Percentiles rank a stretch among this genome's conserved stretches.
Evolutionary conservation across 2,888 invertebrate species (phyloP).

Genomic region (Macrophya alboannulata): DNA sequence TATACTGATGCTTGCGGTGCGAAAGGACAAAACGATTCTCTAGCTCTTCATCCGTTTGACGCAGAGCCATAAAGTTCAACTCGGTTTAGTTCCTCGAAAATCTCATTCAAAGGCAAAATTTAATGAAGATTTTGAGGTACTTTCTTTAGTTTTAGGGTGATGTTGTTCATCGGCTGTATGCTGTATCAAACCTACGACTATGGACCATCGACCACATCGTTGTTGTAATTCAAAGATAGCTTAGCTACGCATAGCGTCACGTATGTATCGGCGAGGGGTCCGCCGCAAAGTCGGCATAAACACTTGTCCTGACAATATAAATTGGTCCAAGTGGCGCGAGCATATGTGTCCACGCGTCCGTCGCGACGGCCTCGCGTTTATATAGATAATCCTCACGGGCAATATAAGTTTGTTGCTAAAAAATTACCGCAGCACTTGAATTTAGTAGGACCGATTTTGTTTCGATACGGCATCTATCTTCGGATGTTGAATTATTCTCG

Average conservation of each 20-base stretch:
- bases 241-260: conserved; percentile 39
- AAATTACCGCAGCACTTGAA: neutral
- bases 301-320: conserved; percentile 52
- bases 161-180: neutral
- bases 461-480: too few relatives aligned
- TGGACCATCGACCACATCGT: neutral
- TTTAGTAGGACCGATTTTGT: neutral
- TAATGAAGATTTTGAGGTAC: neutral
- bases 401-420: neutral
- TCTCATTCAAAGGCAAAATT: neutral
- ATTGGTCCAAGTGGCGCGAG: conserved; percentile 52
- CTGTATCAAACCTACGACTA: neutral
- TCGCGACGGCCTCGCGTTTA: conserved; percentile 29
- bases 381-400: neutral
- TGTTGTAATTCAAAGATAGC: conserved; percentile 40
- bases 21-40: neutral
- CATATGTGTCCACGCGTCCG: conserved; percentile 52
- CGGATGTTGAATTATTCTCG: neutral
- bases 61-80: neutral
- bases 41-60: neutral
- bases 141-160: neutral
- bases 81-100: neutral
- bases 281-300: conserved; percentile 49
- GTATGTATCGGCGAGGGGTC: conserved; percentile 52
- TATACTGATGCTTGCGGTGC: neutral